phyloP scores from a whole-genome alignment of 1,140 invertebrate genomes.

The Ectropis grisescens region DNA sequence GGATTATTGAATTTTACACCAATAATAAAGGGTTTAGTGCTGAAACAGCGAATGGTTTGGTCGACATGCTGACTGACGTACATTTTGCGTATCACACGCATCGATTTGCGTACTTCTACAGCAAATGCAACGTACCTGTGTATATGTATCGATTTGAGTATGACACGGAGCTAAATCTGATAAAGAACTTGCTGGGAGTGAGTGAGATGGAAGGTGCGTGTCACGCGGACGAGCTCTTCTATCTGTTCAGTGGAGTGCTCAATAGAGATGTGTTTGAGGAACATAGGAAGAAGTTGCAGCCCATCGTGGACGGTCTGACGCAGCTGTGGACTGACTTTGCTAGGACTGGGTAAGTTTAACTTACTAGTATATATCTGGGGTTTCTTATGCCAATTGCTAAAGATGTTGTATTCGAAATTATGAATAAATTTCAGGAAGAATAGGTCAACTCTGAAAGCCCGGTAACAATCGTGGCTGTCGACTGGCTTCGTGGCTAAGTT shows the following conservation, averaged over 20 bases:
- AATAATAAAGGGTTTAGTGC: conserved; percentile 34
- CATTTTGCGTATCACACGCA: conserved; percentile 49
- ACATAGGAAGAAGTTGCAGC: conserved; percentile 33
- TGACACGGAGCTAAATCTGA: conserved; percentile 41
- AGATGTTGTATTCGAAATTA: no score
- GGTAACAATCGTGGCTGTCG: no score
- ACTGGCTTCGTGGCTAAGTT: no score
- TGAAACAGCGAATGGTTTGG: conserved; percentile 23
- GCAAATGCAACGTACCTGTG: conserved; percentile 20
- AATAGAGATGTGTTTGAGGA: conserved; percentile 40
- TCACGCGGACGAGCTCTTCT: conserved; percentile 77
- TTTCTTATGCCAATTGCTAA: no score
- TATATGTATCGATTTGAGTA: conserved; percentile 70
- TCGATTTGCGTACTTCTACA: conserved; percentile 43
- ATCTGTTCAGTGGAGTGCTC: conserved; percentile 71
- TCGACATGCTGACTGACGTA: conserved; percentile 39
- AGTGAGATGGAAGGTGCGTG: conserved; percentile 60
- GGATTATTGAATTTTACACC: conserved; percentile 65
- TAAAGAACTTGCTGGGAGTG: conserved; percentile 27
- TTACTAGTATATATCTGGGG: no score
- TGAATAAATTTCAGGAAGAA: no score
- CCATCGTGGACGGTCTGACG: conserved; percentile 61
- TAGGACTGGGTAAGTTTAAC: conserved; percentile 74
- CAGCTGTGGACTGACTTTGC: conserved; percentile 81
- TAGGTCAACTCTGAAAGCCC: no score